Base-by-base conservation (phyloP, 2,797 vertebrate genomes). In the Anas flavirostris region DNA sequence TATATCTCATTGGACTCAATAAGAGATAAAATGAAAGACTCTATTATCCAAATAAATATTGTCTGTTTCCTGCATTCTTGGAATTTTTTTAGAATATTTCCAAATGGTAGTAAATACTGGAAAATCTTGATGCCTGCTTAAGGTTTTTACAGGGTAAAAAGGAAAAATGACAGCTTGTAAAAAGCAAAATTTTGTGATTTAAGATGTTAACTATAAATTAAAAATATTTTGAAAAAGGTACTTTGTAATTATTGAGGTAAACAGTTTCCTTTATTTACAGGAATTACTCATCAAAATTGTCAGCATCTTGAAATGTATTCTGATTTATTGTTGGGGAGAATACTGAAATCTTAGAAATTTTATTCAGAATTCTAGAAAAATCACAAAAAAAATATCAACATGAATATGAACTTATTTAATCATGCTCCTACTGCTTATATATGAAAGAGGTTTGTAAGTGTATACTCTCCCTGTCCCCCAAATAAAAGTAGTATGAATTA, bases 371-470 rank as follows among this genome's bases (percentile, higher is more conserved):
- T 68, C 41, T 64, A 60, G 16, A 67, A 39, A 64, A 75, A 86
- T 67, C 9, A 41, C 4, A 74, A 62, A 10, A 10, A 58, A 84
- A 68, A 33, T 5, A 26, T 23, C 10, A 62, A 10, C 3, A 13
- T 63, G 70, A 53, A 43, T 82, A 9, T 1, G 4, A 64, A 43
- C 9, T 44, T 4, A 44, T 72, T 86, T 75, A 0, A 39, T 84
- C 62, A 28, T 23, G 1, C 3, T 60, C 0, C 12, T 77, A 5
- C 19, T 21, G 23, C 44, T 75, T 53, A 22, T 74, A 22, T 37
- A 7, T 11, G 1, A 31, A 82, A 28, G 11, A 6, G 0, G 0
- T 48, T 2, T 58, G 7, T 86, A 60, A 64, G 7, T 60, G 44
- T 8, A 22, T 46, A 12, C 44, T 25, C 2, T 50, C 50, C 50